Evolutionary conservation across 2,113 vertebrate genomes (phyloP).

Genomic region (Limanda limanda): DNA sequence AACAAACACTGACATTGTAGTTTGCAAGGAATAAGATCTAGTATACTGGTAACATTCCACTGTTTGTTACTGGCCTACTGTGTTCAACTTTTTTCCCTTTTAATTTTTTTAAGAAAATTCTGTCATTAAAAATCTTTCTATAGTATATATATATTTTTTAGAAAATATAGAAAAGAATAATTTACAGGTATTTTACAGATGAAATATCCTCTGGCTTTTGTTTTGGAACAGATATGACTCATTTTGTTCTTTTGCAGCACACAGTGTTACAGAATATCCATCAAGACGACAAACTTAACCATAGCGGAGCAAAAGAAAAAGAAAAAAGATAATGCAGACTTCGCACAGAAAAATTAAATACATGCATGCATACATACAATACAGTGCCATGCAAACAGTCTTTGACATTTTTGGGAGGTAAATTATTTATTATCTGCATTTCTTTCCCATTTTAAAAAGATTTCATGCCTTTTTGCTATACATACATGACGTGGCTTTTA

Average conservation of each 20-base stretch:
- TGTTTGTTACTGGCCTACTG: conserved; percentile 82
- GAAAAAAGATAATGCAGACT: conserved; percentile 56
- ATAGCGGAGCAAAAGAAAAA: conserved; percentile 57
- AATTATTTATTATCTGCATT: conserved; percentile 76
- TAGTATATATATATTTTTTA: conserved; percentile 69
- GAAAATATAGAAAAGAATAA: conserved; percentile 83
- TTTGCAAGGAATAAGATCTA: conserved; percentile 73
- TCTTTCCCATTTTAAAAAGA: conserved; percentile 69
- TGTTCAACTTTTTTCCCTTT: conserved; percentile 69
- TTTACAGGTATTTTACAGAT: conserved; percentile 82
- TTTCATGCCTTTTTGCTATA: conserved; percentile 82
- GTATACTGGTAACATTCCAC: conserved; percentile 77
- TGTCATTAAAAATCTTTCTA: conserved; percentile 77
- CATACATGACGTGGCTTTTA: conserved; percentile 75
- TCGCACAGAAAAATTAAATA: conserved; percentile 72
- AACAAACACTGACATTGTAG: conserved; percentile 66
- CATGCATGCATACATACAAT: conserved; percentile 81
- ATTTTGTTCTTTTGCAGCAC: conserved; percentile 71
- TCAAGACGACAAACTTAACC: conserved; percentile 69
- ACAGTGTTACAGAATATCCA: conserved; percentile 78
- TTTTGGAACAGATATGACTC: conserved; percentile 68
- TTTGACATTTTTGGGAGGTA: conserved; percentile 77
- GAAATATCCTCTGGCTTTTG: conserved; percentile 75
- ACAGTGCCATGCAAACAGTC: conserved; percentile 84
- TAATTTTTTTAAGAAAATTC: conserved; percentile 78